Evolutionary conservation across 2,888 invertebrate species (phyloP), one percentile per base, ranked within the genome.

Genomic region (Petrophora chlorosata): DNA sequence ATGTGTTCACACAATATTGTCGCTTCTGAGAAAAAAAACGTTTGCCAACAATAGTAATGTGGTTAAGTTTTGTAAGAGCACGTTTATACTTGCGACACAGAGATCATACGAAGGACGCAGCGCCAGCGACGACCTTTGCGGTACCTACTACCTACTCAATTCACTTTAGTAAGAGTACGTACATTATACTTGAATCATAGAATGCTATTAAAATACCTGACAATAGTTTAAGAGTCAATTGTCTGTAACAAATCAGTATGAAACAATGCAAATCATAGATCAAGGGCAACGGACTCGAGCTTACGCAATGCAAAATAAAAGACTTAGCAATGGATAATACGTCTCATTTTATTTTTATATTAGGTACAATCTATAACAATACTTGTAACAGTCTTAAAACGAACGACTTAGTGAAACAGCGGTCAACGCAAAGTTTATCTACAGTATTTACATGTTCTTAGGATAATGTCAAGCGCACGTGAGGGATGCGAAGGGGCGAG

Each of bases 371-470:
- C 64, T 79, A 80, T 86, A 88, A 88, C 88, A 89, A 89, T 89
- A 89, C 86, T 88, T 85, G 84, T 88, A 90, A 88, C 89, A 89
- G 89, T 90, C 89, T 90, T 90, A 89, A 82, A 83, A 82, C 81
- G 70, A 84, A 84, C 89, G 89, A 89, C 88, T 89, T 84, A 85
- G 84, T 78, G 69, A 79, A 76, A 82, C 73, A 77, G 75, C 86
- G 86, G 66, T 86, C 82, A 72, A 85, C 85, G 82, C 86, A 79
- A 39, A 64, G 33, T 53, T 67, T 84, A 85, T 85, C 69, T 87
- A 87, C 85, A 85, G 52, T 86, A 86, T 87, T 57, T 85, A 85
- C 85, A 85, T 58, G 52, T 51, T 43, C 30, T 48, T 25, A 44
- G 25, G 41, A 23, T 53, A 59, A 60, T 56, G 62, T 83, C 71